Evolutionary conservation across 2,113 vertebrate genomes (phyloP).

Genomic region (Trogon surrucura): DNA sequence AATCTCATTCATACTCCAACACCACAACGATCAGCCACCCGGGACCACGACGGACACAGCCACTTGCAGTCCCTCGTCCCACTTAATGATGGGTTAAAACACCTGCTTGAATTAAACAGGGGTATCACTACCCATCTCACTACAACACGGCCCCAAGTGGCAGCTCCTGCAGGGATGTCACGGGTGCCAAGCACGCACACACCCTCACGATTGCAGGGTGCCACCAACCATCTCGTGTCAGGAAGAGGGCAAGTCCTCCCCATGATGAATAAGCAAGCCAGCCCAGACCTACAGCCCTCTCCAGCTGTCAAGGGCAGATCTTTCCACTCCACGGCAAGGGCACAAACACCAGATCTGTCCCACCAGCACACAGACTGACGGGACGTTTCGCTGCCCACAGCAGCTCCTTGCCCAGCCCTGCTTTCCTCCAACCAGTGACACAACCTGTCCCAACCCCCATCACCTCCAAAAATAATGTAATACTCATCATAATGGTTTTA

Average conservation of each 20-base stretch:
- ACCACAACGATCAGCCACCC: accelerated
- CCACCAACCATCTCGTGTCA: accelerated
- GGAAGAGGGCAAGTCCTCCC: not conserved
- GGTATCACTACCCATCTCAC: accelerated
- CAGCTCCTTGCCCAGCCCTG: not conserved
- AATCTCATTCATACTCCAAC: not conserved
- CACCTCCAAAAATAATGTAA: not conserved
- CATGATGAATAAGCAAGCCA: not conserved
- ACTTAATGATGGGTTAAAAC: not conserved
- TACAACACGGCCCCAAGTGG: accelerated
- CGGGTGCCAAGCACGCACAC: not conserved
- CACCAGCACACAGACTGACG: not conserved
- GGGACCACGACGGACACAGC: accelerated
- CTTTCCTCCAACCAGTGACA: accelerated
- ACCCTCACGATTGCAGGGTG: not conserved
- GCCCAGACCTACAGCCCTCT: not conserved
- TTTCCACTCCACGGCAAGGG: accelerated
- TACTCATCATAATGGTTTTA: accelerated
- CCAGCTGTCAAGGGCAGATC: not conserved
- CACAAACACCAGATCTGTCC: not conserved
- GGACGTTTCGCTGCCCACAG: no score
- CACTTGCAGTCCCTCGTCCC: not conserved
- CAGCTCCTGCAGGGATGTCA: not conserved
- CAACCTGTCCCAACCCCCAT: not conserved
- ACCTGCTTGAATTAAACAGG: not conserved